These are phyloP conservation scores for Acanthosoma haemorrhoidale DNA, from an alignment of 2,888 invertebrate genomes.

Conservation along the genomic window DNA sequence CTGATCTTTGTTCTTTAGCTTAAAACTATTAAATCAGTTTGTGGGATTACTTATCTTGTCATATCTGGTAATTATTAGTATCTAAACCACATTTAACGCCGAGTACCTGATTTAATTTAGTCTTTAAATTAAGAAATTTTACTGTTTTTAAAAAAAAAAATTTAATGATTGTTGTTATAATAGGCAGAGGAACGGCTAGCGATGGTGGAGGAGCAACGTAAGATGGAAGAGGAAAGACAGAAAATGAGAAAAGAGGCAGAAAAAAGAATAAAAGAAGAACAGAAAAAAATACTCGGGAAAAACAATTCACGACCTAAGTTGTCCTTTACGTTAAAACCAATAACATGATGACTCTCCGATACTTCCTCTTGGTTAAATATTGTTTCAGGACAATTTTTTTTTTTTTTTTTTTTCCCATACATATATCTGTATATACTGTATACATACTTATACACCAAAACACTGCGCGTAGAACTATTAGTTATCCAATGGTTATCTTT, in stretches of 20 bases:
- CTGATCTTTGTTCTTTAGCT: too few relatives aligned
- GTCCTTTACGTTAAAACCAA: slow-evolving; percentile 82
- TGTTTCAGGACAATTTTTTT: neutral
- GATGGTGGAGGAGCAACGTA: slow-evolving; percentile 93
- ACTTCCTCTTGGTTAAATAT: slow-evolving; percentile 5
- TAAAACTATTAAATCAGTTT: too few relatives aligned
- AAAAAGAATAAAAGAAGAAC: slow-evolving; percentile 86
- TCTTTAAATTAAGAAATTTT: too few relatives aligned
- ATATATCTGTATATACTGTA: slow-evolving; percentile 2
- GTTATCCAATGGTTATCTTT: neutral
- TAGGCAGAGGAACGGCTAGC: slow-evolving; percentile 94
- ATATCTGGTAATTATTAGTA: too few relatives aligned
- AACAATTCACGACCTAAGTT: slow-evolving; percentile 93
- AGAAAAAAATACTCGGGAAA: slow-evolving; percentile 94
- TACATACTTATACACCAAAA: neutral
- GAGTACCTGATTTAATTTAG: too few relatives aligned
- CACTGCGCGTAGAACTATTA: neutral
- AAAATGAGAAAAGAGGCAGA: slow-evolving; percentile 89
- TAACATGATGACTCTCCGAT: slow-evolving; percentile 34
- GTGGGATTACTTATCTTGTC: too few relatives aligned
- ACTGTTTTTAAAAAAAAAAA: too few relatives aligned
- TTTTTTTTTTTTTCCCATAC: neutral
- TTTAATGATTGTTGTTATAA: neutral
- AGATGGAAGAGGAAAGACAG: slow-evolving; percentile 92
- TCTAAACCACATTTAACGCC: too few relatives aligned